Evolutionary conservation across 2,797 vertebrate genomes (phyloP), one percentile per base, ranked within the genome.

Genomic region (Leuciscus waleckii): DNA sequence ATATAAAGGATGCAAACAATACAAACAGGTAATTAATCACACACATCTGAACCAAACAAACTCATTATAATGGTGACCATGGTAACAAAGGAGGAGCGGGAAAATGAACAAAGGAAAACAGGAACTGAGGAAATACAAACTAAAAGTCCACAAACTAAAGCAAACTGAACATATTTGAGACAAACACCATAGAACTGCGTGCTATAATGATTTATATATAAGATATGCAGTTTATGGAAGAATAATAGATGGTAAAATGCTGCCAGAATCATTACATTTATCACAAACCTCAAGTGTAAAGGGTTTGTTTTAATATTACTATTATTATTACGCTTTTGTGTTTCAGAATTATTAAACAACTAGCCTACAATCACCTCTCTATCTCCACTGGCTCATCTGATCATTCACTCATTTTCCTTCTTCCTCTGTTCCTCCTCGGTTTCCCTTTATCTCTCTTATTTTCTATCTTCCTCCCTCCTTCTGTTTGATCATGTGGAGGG

Each of bases 361-460:
- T 26, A 61, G 16, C 16, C 14, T 84, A 67, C 73, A 84, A 11
- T 73, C 81, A 23, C 54, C 85, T 32, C 69, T 63, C 39, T 65
- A 87, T 90, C 80, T 83, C 84, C 29, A 10, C 46, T 21, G 43
- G 21, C 54, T 63, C 88, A 88, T 89, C 87, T 75, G 76, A 82
- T 83, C 43, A 70, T 61, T 58, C 83, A 83, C 78, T 85, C 80
- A 39, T 58, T 82, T 63, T 54, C 74, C 79, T 63, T 69, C 70
- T 56, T 16, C 86, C 43, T 43, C 43, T 69, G 46, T 61, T 13
- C 86, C 43, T 43, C 43, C 67, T 78, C 79, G 46, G 61, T 78
- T 82, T 81, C 85, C 41, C 89, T 92, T 87, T 88, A 67, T 86
- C 87, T 87, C 78, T 90, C 75, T 90, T 65, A 86, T 90, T 90